Percentiles rank a stretch among this genome's conserved stretches.
Conservation (phyloP, 2,797 vertebrate species). For the Chelon auratus region DNA sequence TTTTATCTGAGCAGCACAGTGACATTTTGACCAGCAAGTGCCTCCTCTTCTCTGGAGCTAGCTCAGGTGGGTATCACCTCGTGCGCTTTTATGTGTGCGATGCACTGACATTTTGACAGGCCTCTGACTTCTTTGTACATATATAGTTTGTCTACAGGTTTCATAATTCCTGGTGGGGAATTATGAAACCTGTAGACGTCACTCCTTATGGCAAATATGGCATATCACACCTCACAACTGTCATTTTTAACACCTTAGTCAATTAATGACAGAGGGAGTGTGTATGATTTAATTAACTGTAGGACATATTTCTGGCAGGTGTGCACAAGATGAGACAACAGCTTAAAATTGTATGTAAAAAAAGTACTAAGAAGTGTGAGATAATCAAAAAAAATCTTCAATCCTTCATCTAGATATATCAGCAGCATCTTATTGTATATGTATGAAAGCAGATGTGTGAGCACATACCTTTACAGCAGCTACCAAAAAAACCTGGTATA, state of each 20-base stretch:
- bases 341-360: background rate
- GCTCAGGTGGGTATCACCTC: conserved; percentile 12
- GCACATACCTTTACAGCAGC: conserved; percentile 52
- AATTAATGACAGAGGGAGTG: background rate
- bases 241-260: background rate
- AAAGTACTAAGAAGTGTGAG: background rate
- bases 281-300: background rate
- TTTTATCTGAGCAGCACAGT: conserved; percentile 35
- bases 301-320: background rate
- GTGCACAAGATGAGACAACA: background rate
- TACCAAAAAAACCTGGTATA: conserved; percentile 21
- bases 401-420: background rate
- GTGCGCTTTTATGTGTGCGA: conserved; percentile 49
- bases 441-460: conserved; percentile 44
- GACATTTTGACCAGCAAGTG: conserved; percentile 65
- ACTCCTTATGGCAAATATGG: background rate
- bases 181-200: too few species aligned
- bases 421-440: conserved; percentile 8
- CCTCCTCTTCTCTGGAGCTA: conserved; percentile 13
- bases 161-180: conserved; percentile 53
- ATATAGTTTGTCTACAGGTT: conserved; percentile 32
- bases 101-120: conserved; percentile 66
- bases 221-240: conserved; percentile 15
- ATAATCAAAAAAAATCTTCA: too few species aligned
- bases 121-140: conserved; percentile 34